Evolutionary conservation across 2,888 invertebrate genomes (phyloP).

Genomic region (Eledona agricola): DNA sequence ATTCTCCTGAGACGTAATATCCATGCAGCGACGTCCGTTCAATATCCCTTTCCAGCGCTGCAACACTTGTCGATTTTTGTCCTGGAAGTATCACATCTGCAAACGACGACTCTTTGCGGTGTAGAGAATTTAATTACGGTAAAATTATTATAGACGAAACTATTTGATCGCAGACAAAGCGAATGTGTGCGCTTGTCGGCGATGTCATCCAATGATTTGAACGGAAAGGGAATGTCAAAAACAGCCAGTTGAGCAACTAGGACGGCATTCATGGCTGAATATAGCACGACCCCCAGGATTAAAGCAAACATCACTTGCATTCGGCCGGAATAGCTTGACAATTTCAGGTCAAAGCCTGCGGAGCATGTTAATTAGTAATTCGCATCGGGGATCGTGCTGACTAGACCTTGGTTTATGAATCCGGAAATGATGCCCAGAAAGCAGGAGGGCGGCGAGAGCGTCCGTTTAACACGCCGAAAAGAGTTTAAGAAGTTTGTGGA

Average conservation of each 20-base stretch:
- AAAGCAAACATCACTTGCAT: constrained; percentile 53
- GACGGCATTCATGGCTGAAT: constrained; percentile 56
- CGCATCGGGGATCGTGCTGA: not conserved
- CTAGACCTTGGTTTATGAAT: constrained; percentile 58
- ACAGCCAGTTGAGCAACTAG: constrained; percentile 61
- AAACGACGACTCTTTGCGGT: not conserved
- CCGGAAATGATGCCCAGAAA: constrained; percentile 54
- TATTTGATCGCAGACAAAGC: constrained; percentile 61
- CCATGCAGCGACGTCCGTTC: constrained; percentile 57
- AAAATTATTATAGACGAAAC: constrained; percentile 59
- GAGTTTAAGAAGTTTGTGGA: constrained; percentile 48
- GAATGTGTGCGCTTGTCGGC: constrained; percentile 53
- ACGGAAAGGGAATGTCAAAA: constrained; percentile 55
- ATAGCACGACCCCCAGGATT: constrained; percentile 55
- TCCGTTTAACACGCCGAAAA: constrained; percentile 40
- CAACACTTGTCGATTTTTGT: constrained; percentile 35
- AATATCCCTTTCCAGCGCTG: constrained; percentile 54
- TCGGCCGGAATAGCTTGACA: constrained; percentile 51
- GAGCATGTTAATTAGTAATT: constrained; percentile 23
- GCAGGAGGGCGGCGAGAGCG: constrained; percentile 52
- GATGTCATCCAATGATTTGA: constrained; percentile 59
- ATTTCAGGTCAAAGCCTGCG: constrained; percentile 55
- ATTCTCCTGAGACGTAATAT: constrained; percentile 53
- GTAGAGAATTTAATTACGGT: constrained; percentile 26
- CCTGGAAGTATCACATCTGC: constrained; percentile 36